Evolutionary conservation across 2,797 vertebrate genomes (phyloP), one percentile per base, ranked within the genome.

Genomic region (Hirundo rustica): DNA sequence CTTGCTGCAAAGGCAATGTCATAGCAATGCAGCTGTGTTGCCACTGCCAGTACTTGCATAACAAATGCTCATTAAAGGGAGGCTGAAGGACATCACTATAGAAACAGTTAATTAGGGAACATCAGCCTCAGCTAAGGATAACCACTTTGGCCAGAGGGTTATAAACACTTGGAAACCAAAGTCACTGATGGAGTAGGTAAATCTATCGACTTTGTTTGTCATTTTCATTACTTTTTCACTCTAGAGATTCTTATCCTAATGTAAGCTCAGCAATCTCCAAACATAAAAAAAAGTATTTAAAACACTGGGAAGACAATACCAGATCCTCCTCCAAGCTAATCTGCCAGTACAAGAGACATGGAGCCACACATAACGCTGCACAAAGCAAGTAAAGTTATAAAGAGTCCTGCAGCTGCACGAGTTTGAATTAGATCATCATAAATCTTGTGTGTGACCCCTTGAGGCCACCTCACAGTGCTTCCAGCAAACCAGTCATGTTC

Each of bases 21-120:
- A 78, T 1, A 88, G 70, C 78, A 92, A 47, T 71, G 50, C 20
- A 75, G 74, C 45, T 75, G 60, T 81, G 58, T 51, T 73, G 62
- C 25, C 36, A 32, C 44, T 78, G 66, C 47, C 76, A 92, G 62
- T 7, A 60, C 66, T 86, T 78, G 55, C 54, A 55, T 34, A 92
- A 72, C 44, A 81, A 40, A 62, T 70, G 62, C 45, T 95, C 73
- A 62, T 86, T 94, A 90, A 81, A 81, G 20, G n/a, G 17, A 93
- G 22, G 23, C 34, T 91, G 82, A 88, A 88, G 76, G 70, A 78
- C 70, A 92, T 88, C 61, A 47, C 82, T 86, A 53, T 81, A 88
- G 82, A 90, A 90, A 89, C 82, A 78, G 61, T 83, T 87, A 92
- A 76, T 85, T 78, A 84, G 40, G 82, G 70, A 93, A 81, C 58